Base-by-base conservation (phyloP, 2,888 invertebrate species). In the Caenorhabditis drosophilae region DNA sequence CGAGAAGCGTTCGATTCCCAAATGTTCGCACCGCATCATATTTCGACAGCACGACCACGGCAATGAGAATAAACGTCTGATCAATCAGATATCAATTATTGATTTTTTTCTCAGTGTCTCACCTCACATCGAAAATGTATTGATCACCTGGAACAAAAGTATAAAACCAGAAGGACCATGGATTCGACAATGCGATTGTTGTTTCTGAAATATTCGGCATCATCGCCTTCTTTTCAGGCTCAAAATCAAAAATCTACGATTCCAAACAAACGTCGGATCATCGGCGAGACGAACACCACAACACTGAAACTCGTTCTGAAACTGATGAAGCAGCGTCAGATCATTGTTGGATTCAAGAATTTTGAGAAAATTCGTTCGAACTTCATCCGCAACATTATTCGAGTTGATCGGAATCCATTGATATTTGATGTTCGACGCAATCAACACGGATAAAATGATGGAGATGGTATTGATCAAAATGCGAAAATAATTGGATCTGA, bases 31-130 rank as follows among this genome's bases (percentile, higher is more conserved):
- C 16, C 23, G 22, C 16, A 15, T 12, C 12, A 36, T 52, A 26
- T 31, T 23, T 6, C 38, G 35, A 45, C 62, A 62, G 26, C 62
- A 62, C 26, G 62, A 62, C 62, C 62, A 62, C 12, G 62, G 62
- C 1, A 62, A 51, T 1, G 62, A 48, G 53, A 57, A 62, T 1
- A 62, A 23, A 0, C 23, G 6, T 31, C 31, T 31, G 31, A 31
- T n/a, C n/a, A n/a, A n/a, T n/a, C n/a, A n/a, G n/a, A n/a, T n/a
- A n/a, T n/a, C n/a, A n/a, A n/a, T n/a, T n/a, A n/a, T n/a, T n/a
- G n/a, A n/a, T n/a, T n/a, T n/a, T n/a, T n/a, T n/a, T n/a, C n/a
- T n/a, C n/a, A n/a, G n/a, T n/a, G n/a, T n/a, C n/a, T n/a, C n/a
- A 52, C 48, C 59, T 22, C 4, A 55, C 47, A 11, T 61, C 55